Percentiles rank a stretch among this genome's conserved stretches.
Conservation (phyloP, 2,797 vertebrate species). For the Phylloscopus collybita region DNA sequence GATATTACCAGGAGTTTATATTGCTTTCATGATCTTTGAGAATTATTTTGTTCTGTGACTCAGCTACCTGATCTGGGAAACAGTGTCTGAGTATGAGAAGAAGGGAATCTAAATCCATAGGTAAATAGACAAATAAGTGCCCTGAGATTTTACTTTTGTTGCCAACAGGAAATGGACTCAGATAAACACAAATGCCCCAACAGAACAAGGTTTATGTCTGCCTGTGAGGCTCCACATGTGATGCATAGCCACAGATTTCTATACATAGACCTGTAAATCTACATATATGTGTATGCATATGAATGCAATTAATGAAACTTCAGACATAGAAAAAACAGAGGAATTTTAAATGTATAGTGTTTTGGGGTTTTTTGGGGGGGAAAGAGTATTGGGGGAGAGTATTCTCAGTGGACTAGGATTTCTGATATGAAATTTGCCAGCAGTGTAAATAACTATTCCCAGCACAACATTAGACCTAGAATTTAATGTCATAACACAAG, state of each 20-base stretch:
- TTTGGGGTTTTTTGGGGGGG: neutral
- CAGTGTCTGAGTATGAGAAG: neutral
- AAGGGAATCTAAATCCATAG: neutral
- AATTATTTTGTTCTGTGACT: neutral
- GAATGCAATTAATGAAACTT: neutral
- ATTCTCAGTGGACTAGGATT: constrained; percentile 76
- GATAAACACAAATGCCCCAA: neutral
- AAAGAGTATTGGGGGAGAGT: constrained; percentile 37
- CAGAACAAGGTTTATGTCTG: neutral
- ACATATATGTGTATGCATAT: neutral
- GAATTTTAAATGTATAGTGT: constrained; percentile 59
- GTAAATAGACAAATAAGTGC: neutral
- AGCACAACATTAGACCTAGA: constrained; percentile 79
- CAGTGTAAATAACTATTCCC: constrained; percentile 84
- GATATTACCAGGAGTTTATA: neutral
- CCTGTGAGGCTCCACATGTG: neutral
- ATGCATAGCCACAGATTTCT: neutral
- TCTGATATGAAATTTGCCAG: constrained; percentile 80
- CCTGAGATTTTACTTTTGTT: neutral
- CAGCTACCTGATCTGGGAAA: neutral
- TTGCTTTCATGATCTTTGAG: neutral
- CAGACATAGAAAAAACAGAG: neutral
- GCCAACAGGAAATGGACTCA: neutral
- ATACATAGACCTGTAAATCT: neutral
- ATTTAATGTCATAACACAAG: constrained; percentile 80